Percentiles rank a stretch among this genome's conserved stretches.
Evolutionary conservation across 2,888 invertebrate genomes (phyloP).

Genomic region (Diabrotica balteata): DNA sequence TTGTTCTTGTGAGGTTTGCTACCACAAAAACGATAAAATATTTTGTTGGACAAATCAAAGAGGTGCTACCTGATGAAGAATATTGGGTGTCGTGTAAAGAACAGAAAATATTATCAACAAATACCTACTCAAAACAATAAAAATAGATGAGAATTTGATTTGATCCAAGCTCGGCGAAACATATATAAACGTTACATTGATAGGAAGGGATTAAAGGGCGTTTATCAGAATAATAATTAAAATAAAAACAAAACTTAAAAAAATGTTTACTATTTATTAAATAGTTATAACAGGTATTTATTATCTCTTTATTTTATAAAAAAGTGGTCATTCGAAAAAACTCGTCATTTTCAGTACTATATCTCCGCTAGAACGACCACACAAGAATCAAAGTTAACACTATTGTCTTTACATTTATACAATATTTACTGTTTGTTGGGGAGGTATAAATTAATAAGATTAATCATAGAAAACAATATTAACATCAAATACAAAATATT

Average conservation of each 20-base stretch:
- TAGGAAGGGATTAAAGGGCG: too few species aligned
- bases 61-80: too few species aligned
- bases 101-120: too few species aligned
- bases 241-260: conserved; percentile 30
- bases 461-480: conserved; percentile 38
- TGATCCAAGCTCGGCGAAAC: too few species aligned
- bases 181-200: too few species aligned
- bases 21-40: too few species aligned
- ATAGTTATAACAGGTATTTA: conserved; percentile 43
- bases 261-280: conserved; percentile 45
- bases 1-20: too few species aligned
- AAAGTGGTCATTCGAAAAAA: conserved; percentile 36
- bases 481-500: conserved; percentile 7
- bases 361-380: conserved; percentile 36
- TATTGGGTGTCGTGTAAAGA: too few species aligned
- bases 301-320: conserved; percentile 34
- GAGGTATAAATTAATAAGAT: conserved; percentile 22
- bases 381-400: conserved; percentile 37
- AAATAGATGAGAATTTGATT: too few species aligned
- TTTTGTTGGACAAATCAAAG: too few species aligned
- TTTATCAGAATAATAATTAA: too few species aligned
- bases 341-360: conserved; percentile 35
- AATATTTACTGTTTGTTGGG: conserved; percentile 34
- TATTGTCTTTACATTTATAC: conserved; percentile 42
- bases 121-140: too few species aligned